Percentiles rank a stretch among this genome's conserved stretches.
phyloP scores from a whole-genome alignment of 2,888 invertebrate genomes.

The Choristoneura rosaceana region DNA sequence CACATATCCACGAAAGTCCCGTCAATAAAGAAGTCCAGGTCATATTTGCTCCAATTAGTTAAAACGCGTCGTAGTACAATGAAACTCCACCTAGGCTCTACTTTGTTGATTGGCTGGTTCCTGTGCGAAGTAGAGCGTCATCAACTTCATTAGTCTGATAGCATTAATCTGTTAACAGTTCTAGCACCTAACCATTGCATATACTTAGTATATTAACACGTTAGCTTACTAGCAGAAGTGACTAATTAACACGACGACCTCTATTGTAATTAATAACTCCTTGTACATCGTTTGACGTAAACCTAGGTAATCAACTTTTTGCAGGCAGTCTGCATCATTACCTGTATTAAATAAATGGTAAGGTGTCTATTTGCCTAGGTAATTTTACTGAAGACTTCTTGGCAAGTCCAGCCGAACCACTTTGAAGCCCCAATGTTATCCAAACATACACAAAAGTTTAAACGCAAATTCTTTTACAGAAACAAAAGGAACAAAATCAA shows the following conservation, averaged over 20 bases:
- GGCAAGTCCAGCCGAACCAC: not conserved
- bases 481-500: too few species aligned
- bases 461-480: too few species aligned
- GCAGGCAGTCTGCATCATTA: not conserved
- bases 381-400: too few species aligned
- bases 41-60: constrained; percentile 32
- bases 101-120: constrained; percentile 31
- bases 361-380: not conserved
- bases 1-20: constrained; percentile 13
- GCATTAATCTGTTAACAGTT: not conserved
- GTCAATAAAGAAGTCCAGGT: constrained; percentile 27
- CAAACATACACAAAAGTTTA: too few species aligned
- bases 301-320: not conserved
- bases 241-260: constrained; percentile 6
- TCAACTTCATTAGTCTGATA: constrained; percentile 28
- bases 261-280: constrained; percentile 4
- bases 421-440: not conserved
- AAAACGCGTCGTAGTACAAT: constrained; percentile 16
- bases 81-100: constrained; percentile 8
- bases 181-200: not conserved
- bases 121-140: constrained; percentile 29
- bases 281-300: not conserved
- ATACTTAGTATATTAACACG: not conserved
- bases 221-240: not conserved
- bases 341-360: not conserved